Evolutionary conservation across 37 sponge, comb jelly and placozoan species (phyloP).

Genomic region (Tethya wilhelma): DNA sequence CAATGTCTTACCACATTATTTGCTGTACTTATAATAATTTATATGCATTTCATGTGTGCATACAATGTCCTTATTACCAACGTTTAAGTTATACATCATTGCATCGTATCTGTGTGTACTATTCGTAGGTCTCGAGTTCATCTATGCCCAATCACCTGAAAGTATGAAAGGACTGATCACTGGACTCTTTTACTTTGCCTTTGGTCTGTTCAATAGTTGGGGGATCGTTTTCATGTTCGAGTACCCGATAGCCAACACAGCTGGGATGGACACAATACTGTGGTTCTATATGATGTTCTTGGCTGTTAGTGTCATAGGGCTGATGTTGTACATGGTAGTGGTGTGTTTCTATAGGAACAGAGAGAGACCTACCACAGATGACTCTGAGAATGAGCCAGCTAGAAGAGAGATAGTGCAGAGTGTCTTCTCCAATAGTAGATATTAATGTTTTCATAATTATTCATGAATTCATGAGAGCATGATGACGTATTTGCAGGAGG

Average conservation of each 20-base stretch:
- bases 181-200: constrained; percentile 58
- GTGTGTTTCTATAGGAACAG: constrained; percentile 40
- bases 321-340: constrained; percentile 31
- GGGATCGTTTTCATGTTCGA: neutral
- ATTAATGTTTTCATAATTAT: too few species aligned
- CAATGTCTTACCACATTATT: too few species aligned
- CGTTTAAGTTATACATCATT: too few species aligned
- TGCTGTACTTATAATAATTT: too few species aligned
- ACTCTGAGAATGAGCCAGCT: constrained; percentile 3
- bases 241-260: neutral
- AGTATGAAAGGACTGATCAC: constrained; percentile 63
- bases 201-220: constrained; percentile 25
- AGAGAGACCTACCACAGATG: constrained; percentile 34
- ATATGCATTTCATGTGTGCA: too few species aligned
- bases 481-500: too few species aligned
- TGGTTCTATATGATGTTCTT: neutral
- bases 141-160: constrained; percentile 68
- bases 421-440: too few species aligned
- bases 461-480: too few species aligned
- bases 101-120: too few species aligned
- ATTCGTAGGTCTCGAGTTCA: constrained; percentile 57
- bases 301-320: constrained; percentile 13
- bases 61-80: too few species aligned
- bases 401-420: too few species aligned
- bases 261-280: neutral